Evolutionary conservation across 2,888 invertebrate genomes (phyloP).

Genomic region (Drosophila phalerata): DNA sequence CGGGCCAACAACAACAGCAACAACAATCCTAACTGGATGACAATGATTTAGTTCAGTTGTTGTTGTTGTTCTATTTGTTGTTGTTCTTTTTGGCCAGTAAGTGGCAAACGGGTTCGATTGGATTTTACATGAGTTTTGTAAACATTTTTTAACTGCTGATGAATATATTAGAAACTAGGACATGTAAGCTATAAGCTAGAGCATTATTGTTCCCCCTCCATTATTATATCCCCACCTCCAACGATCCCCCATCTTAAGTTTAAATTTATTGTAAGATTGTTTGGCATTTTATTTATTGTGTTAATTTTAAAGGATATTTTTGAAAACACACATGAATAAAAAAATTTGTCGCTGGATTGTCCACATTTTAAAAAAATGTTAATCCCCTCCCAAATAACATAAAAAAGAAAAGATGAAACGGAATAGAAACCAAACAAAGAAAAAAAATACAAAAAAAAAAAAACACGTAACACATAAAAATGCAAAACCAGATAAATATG

Average conservation of each 20-base stretch:
- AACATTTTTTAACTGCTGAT: conserved; percentile 65
- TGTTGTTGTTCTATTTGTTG: conserved; percentile 35
- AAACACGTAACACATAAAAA: conserved; percentile 11
- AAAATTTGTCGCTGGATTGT: conserved; percentile 23
- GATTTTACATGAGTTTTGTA: conserved; percentile 71
- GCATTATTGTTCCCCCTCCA: conserved; percentile 35
- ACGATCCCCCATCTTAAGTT: conserved; percentile 22
- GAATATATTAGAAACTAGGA: conserved; percentile 63
- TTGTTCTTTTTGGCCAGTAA: conserved; percentile 29
- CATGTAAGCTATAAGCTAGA: conserved; percentile 74
- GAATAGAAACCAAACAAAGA: conserved; percentile 48
- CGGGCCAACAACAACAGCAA: conserved; percentile 60
- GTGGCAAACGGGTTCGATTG: conserved; percentile 35
- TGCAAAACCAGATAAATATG: conserved; percentile 25
- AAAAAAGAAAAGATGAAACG: conserved; percentile 12
- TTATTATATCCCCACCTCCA: conserved; percentile 14
- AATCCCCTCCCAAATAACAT: conserved; percentile 5
- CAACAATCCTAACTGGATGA: conserved; percentile 69
- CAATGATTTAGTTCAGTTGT: background rate
- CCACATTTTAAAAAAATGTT: conserved; percentile 66
- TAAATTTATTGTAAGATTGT: conserved; percentile 31
- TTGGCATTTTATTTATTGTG: conserved; percentile 62
- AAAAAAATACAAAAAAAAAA: conserved; percentile 19
- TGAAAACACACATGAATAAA: conserved; percentile 29
- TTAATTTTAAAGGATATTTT: conserved; percentile 34